phyloP scores from a whole-genome alignment of 2,888 invertebrate genomes.

The Clusia tigrina region DNA sequence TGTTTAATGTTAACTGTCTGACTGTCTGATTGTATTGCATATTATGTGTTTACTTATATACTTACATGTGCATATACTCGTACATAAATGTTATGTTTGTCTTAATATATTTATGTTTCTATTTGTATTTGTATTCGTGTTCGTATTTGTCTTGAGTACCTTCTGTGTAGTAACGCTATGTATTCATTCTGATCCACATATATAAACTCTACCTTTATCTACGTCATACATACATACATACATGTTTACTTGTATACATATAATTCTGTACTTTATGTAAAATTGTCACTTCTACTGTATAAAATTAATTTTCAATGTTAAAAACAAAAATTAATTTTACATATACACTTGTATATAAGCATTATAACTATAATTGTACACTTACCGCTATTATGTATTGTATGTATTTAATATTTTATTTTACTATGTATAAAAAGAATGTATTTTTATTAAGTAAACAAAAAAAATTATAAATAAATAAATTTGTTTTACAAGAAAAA shows the following conservation, averaged over 20 bases:
- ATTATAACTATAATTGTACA: background rate
- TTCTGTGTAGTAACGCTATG: background rate
- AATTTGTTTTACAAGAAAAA: background rate
- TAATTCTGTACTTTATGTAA: background rate
- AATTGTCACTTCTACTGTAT: background rate
- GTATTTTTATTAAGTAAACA: background rate
- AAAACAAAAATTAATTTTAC: background rate
- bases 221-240: background rate
- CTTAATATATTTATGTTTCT: background rate
- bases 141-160: background rate
- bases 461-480: background rate
- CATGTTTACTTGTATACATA: background rate
- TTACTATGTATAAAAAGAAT: background rate
- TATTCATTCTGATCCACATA: background rate
- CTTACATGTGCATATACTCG: constrained; percentile 1
- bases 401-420: background rate
- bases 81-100: background rate
- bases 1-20: background rate
- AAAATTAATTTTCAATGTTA: background rate
- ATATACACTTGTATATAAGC: background rate
- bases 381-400: too few relatives aligned
- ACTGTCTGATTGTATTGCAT: background rate
- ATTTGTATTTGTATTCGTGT: background rate
- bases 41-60: background rate
- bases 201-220: background rate